Conservation (phyloP, 2,797 vertebrate species). For the Galago senegalensis region DNA sequence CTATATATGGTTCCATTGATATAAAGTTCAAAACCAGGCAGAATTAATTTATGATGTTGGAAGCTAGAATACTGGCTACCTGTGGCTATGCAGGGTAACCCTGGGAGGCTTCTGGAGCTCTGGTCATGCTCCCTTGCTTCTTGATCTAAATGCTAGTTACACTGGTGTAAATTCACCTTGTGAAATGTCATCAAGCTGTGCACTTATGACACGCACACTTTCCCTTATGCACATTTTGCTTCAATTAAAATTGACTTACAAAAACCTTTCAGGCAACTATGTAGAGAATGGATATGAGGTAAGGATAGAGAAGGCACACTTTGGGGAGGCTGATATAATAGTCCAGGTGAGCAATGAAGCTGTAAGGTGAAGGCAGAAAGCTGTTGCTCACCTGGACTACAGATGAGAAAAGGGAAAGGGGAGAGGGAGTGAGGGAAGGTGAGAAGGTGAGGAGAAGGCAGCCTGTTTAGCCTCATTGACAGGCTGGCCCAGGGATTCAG, state of each 20-base stretch:
- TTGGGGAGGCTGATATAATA: neutral
- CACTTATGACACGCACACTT: neutral
- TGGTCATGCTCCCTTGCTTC: neutral
- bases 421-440: neutral
- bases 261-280: neutral
- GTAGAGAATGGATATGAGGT: neutral
- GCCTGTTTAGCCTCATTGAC: neutral
- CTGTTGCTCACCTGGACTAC: neutral
- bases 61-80: neutral
- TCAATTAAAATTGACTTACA: neutral
- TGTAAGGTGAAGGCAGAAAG: neutral
- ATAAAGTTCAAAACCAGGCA: slow-evolving; percentile 29
- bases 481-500: neutral
- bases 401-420: neutral
- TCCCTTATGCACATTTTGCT: neutral
- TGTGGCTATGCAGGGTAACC: neutral
- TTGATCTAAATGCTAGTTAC: neutral
- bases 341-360: neutral
- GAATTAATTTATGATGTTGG: neutral
- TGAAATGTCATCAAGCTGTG: neutral
- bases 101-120: neutral
- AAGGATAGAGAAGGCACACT: neutral
- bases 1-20: neutral
- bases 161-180: neutral
- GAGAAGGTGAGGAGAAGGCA: neutral